Evolutionary conservation across 2,113 vertebrate genomes (phyloP).

Genomic region (Brevimyrus niger): DNA sequence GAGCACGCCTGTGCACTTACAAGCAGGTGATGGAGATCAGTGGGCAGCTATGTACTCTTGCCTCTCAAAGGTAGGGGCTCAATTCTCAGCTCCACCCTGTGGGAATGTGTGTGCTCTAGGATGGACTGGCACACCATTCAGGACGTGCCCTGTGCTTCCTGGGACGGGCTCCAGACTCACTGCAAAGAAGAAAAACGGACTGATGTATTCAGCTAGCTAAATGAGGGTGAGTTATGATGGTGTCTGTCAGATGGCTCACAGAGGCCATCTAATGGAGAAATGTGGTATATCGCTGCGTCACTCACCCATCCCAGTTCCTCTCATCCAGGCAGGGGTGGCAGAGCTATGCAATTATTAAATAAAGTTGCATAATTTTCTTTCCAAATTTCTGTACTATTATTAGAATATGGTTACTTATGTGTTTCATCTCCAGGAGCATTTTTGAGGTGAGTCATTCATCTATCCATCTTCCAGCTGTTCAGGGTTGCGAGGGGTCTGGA

Average conservation of each 20-base stretch:
- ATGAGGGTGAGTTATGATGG: neutral
- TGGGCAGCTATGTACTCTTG: neutral
- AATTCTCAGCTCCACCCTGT: neutral
- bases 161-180: neutral
- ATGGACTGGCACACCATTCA: neutral
- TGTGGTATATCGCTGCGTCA: neutral
- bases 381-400: neutral
- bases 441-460: neutral
- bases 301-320: neutral
- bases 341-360: neutral
- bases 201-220: neutral
- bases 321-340: neutral
- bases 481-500: neutral
- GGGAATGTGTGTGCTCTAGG: neutral
- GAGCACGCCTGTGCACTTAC: neutral
- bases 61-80: neutral
- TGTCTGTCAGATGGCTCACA: neutral
- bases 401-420: neutral
- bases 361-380: neutral
- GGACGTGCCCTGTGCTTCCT: neutral
- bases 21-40: neutral
- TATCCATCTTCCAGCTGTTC: neutral
- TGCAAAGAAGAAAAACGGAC: neutral
- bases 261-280: conserved; percentile 17
- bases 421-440: neutral